Percentiles rank a stretch among this genome's conserved stretches.
Conservation (phyloP, 2,113 vertebrate genomes). For the Onychorhynchus coronatus region DNA sequence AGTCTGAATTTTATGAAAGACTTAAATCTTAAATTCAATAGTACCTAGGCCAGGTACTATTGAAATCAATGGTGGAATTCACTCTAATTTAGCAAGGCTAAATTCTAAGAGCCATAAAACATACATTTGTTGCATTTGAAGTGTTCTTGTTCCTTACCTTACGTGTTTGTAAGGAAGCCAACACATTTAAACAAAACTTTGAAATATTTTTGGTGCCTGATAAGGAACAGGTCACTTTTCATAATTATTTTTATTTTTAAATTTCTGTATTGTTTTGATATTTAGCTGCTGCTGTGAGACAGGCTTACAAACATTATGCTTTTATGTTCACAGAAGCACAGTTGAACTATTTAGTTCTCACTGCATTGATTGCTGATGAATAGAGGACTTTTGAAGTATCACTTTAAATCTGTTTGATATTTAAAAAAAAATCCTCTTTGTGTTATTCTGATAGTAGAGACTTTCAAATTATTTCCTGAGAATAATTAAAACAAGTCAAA, state of each 20-base stretch:
- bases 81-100: background rate
- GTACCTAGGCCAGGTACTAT: background rate
- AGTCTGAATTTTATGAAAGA: slow-evolving; percentile 33
- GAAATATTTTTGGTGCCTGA: background rate
- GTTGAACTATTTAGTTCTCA: background rate
- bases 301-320: background rate
- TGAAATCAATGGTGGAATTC: background rate
- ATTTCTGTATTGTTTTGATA: background rate
- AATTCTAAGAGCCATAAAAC: background rate
- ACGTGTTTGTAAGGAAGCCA: background rate
- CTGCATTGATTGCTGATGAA: background rate
- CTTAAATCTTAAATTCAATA: slow-evolving; percentile 41
- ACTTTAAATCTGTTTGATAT: slow-evolving; percentile 32
- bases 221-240: background rate
- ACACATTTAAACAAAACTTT: background rate
- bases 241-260: background rate
- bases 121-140: background rate
- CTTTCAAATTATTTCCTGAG: slow-evolving; percentile 1
- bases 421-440: background rate
- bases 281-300: background rate
- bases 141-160: background rate
- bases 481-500: slow-evolving; percentile 23
- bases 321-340: background rate
- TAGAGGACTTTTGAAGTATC: background rate
- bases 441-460: background rate